These are phyloP conservation scores for Scaptomyza flava DNA, from an alignment of 2,888 invertebrate species.

Conservation along the genomic window DNA sequence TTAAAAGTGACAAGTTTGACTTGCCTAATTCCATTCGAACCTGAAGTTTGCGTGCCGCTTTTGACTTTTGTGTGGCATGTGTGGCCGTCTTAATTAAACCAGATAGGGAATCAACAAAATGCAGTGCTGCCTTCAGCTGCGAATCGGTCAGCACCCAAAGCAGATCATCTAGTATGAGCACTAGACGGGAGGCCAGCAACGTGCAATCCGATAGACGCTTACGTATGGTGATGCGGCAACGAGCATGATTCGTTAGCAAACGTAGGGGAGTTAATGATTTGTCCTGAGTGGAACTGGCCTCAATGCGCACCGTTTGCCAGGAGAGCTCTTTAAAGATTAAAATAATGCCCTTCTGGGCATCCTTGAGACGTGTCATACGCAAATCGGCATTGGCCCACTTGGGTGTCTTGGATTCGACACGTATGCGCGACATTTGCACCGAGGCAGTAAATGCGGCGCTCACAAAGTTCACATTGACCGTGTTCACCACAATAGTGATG, in stretches of 20 bases:
- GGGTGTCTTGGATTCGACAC: slow-evolving; percentile 97
- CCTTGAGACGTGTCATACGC: slow-evolving; percentile 95
- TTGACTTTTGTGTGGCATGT: slow-evolving; percentile 91
- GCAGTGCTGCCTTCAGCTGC: slow-evolving; percentile 96
- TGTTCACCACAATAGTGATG: slow-evolving; percentile 97
- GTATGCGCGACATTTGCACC: slow-evolving; percentile 97
- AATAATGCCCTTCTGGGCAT: slow-evolving; percentile 93
- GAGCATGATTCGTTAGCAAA: slow-evolving; percentile 96
- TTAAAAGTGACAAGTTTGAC: neutral
- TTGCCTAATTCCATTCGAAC: slow-evolving; percentile 80
- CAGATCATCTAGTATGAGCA: slow-evolving; percentile 96
- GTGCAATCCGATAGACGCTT: slow-evolving; percentile 97
- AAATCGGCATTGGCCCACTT: slow-evolving; percentile 95
- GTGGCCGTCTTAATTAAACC: slow-evolving; percentile 93
- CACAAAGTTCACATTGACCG: slow-evolving; percentile 95
- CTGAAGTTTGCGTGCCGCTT: slow-evolving; percentile 93
- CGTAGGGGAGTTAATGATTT: slow-evolving; percentile 93
- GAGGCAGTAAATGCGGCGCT: slow-evolving; percentile 98
- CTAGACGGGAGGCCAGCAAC: slow-evolving; percentile 95
- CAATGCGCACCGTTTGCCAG: slow-evolving; percentile 98
- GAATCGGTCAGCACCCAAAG: slow-evolving; percentile 99
- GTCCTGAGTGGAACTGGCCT: slow-evolving; percentile 93
- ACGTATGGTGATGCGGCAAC: slow-evolving; percentile 97
- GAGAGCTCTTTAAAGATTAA: slow-evolving; percentile 98
- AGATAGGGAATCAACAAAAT: slow-evolving; percentile 93